Evolutionary conservation across 2,888 invertebrate species (phyloP), one percentile per base, ranked within the genome.

Genomic region (Napeogenes sylphis): DNA sequence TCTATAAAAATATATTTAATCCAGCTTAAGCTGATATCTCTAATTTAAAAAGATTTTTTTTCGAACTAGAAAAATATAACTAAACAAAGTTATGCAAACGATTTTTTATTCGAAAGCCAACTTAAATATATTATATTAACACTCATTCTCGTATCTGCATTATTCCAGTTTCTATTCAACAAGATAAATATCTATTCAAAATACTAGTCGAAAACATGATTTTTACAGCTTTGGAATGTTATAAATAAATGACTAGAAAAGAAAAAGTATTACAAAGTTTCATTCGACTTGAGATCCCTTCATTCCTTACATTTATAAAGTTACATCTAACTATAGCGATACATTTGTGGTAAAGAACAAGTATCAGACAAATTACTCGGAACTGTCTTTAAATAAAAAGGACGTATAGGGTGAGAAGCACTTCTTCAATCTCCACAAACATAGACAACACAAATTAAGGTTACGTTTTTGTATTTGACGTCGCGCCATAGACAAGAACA

Each of bases 1-100:
- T 84, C 82, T 89, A 87, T 89, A 90, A 90, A 90, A 89, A 89
- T 87, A 90, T 89, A 88, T 86, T 85, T 84, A 81, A 80, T 76
- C 71, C 89, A 89, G 88, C 89, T 74, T 77, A 71, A 75, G 85
- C 88, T 83, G 87, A 78, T 70, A 81, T 87, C 83, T 87, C 85
- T 89, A 86, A 85, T 84, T 86, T 83, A 81, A 84, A 85, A 81
- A 74, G 72, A 77, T 82, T 72, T 73, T 79, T 51, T 51, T 82
- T 81, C 78, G 74, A 80, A 82, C 82, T 80, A 84, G 77, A 84
- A 85, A 84, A 82, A 83, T 81, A 86, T 79, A 85, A 83, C 75
- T 80, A 71, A 81, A 79, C 75, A 42, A 76, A 81, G 80, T 75
- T 72, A 69, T 71, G 78, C 75, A 73, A 78, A 79, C 75, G 74